Evolutionary conservation across 2,797 vertebrate genomes (phyloP).

Genomic region (Cynopterus sphinx): DNA sequence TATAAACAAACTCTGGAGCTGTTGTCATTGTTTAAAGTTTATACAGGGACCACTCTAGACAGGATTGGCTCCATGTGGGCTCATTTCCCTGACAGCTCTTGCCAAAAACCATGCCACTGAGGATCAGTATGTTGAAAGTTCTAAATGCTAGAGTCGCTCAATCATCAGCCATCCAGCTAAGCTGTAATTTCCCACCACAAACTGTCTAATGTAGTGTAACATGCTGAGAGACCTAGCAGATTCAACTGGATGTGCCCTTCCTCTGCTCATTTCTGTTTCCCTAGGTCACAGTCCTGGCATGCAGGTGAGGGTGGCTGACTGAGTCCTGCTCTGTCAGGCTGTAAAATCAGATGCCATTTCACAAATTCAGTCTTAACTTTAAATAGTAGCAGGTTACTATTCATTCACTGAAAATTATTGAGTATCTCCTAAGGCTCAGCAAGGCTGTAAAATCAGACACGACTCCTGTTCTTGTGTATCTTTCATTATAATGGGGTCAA

Average conservation of each 20-base stretch:
- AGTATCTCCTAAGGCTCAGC: not conserved
- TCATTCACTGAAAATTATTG: not conserved
- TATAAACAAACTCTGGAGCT: not conserved
- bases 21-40: not conserved
- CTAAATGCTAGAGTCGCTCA: not conserved
- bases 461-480: not conserved
- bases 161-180: not conserved
- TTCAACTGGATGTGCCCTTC: not conserved
- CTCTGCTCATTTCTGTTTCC: not conserved
- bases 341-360: not conserved
- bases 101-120: not conserved
- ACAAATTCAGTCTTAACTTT: not conserved
- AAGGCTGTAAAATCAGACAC: not conserved
- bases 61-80: not conserved
- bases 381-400: not conserved
- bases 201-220: not conserved
- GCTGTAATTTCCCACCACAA: slow-evolving; percentile 16
- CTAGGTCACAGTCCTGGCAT: not conserved
- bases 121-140: not conserved
- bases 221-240: not conserved
- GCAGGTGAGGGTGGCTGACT: not conserved
- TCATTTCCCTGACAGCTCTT: not conserved
- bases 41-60: slow-evolving; percentile 25
- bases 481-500: not conserved
- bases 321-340: not conserved